Base-by-base conservation (phyloP, 1,140 invertebrate genomes). In the Sinonovacula constricta region DNA sequence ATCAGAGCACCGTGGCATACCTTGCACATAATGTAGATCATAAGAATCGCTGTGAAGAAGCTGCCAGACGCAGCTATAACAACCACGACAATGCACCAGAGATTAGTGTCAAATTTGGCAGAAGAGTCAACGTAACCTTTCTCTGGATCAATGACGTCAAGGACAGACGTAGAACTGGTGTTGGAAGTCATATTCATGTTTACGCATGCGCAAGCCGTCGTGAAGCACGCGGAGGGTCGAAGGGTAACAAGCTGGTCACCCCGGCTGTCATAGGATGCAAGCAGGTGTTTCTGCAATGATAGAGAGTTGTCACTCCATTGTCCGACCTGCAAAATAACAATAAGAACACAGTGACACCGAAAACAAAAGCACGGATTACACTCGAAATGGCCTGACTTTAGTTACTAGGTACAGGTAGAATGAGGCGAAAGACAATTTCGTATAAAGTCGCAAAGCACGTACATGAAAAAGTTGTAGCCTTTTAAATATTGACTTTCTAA, bases 11-110 rank as follows among this genome's bases (percentile, higher is more conserved):
- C 91, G 53, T 88, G 88, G 71, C 91, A 91, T 33, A 92, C 91
- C 56, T 93, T 90, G 39, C 92, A 91, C 5, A 92, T 76, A 18
- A 94, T 92, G 79, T 93, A 94, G 15, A 89, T 74, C 2, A 91
- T 82, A 10, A 93, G 90, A 5, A 91, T 83, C 4, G 92, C 3
- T 34, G 92, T 91, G 1, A 91, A 85, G n/a, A 86, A 74, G n/a
- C 81, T 81, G 14, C 88, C 86, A 1, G 81, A 76, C 31, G 76
- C 63, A 12, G 80, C 78, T 28, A 89, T 75, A 0, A 82, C 77
- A 7, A 89, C 51, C 7, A 87, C 78, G 36, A 85, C 77, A 1
- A 84, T 79, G 18, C 78, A 72, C 87, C 88, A 88, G 22, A 86
- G 57, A 56, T 83, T 77, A 2, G 62, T 71, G n/a, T 81, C 79